A percentile compares a stretch with the other conserved stretches of the same genome.
phyloP scores from a whole-genome alignment of 2,797 vertebrate genomes.

The Leptatherina wallacei region DNA sequence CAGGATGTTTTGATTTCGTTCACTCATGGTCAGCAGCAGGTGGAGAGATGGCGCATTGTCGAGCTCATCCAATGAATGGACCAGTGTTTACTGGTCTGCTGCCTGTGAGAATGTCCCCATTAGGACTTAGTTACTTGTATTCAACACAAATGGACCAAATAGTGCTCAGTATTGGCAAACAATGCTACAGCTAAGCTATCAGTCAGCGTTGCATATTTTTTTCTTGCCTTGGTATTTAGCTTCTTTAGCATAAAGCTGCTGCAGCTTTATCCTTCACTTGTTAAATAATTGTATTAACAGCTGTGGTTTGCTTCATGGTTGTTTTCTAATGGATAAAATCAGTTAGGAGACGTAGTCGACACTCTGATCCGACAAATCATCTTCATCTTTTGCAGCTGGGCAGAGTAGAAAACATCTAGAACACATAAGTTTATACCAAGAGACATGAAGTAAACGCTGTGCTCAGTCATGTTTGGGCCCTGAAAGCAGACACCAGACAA shows the following conservation, averaged over 20 bases:
- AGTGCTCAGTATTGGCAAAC: conserved; percentile 7
- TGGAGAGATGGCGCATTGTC: conserved; percentile 33
- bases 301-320: conserved; percentile 15
- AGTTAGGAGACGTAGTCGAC: conserved; percentile 4
- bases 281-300: conserved; percentile 33
- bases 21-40: conserved; percentile 56
- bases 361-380: neutral
- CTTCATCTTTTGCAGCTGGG: neutral
- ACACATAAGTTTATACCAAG: neutral
- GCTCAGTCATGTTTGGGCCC: neutral
- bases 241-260: neutral
- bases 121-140: conserved; percentile 15
- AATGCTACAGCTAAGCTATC: neutral
- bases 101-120: conserved; percentile 31
- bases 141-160: conserved; percentile 13
- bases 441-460: neutral
- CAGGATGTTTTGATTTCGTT: conserved; percentile 69
- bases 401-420: neutral
- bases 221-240: conserved; percentile 2
- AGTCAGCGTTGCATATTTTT: conserved; percentile 8
- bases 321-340: conserved; percentile 24
- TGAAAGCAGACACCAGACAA: conserved; percentile 22
- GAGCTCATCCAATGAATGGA: conserved; percentile 49
- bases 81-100: conserved; percentile 33
- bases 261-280: neutral